Evolutionary conservation across 2,888 invertebrate genomes (phyloP), one percentile per base, ranked within the genome.

Genomic region (Macrophya annulata): DNA sequence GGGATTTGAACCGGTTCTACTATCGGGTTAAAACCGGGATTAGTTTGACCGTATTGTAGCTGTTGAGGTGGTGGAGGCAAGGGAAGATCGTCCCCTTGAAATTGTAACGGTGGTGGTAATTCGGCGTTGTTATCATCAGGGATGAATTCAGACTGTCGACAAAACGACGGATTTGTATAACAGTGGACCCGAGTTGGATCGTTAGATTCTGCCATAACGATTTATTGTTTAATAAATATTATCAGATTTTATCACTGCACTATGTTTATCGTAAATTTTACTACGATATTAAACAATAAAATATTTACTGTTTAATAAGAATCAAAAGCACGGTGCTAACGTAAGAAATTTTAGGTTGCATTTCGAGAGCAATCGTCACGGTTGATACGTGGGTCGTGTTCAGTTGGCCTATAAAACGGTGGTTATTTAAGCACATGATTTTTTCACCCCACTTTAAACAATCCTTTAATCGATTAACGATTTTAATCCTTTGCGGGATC

Each of bases 111-210:
- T 84, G 94, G 94, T 86, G 95, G 94, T 12, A 92, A 92, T 86
- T 94, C 94, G 48, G 94, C 90, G 88, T 93, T 89, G 88, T 89
- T 85, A 84, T 89, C 89, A 0, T 89, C 89, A 45, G 93, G 93
- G 88, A 94, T 94, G 88, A 94, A 96, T 90, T 97, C 97, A 91
- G 97, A 97, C 93, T 97, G 96, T 45, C 96, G 96, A 91, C 97
- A 97, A 91, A 97, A 97, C 0, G 97, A 97, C 84, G 97, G 97
- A 91, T 97, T 97, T 8, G 96, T 96, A 90, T 97, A 97, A 89
- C 96, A 96, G 92, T 96, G 93, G 4, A 90, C 90, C 43, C 91
- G 92, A 6, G 87, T 85, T 1, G 90, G 87, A 31, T 87, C 87
- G 51, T 85, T 88, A 0, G 86, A 74, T 8, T 88, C 88, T 12